Evolutionary conservation across 64 coral and sea anemone genomes (phyloP).

Genomic region (Actinia tenebrosa): DNA sequence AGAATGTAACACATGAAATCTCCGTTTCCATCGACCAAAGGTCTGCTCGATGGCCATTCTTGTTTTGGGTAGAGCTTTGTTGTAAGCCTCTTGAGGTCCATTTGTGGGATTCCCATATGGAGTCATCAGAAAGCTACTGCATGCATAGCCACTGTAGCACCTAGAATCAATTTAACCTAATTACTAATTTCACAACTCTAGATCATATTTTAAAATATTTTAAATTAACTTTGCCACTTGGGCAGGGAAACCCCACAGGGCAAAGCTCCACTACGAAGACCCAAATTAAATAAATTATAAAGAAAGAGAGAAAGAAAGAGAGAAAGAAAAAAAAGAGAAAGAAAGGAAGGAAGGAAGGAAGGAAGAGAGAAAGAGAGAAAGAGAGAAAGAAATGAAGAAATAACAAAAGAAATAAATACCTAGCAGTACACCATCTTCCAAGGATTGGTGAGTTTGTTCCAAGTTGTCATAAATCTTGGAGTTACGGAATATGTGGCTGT

Average conservation of each 20-base stretch:
- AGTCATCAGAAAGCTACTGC: slow-evolving; percentile 31
- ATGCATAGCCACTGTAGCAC: slow-evolving; percentile 35
- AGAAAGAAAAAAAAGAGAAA: no score
- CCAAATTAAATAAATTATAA: no score
- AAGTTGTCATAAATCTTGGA: slow-evolving; percentile 20
- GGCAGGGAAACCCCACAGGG: no score
- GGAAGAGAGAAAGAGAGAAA: no score
- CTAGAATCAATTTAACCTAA: background rate
- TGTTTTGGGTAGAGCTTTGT: slow-evolving; percentile 19
- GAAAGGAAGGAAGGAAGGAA: no score
- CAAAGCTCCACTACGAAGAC: no score
- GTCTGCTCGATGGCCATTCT: background rate
- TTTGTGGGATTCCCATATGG: slow-evolving; percentile 9
- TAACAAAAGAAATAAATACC: background rate
- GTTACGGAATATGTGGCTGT: slow-evolving; percentile 31
- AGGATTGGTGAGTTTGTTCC: background rate
- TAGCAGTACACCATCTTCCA: slow-evolving; percentile 22
- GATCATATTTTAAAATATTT: no score
- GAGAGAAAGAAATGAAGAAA: no score
- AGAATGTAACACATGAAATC: slow-evolving; percentile 44
- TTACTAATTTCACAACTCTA: no score
- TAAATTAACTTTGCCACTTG: no score
- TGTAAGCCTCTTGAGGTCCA: slow-evolving; percentile 2
- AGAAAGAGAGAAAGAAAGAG: no score
- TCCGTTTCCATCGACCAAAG: background rate